These are phyloP conservation scores for Macrophya annulata DNA, from an alignment of 2,888 invertebrate genomes.

Conservation along the genomic window DNA sequence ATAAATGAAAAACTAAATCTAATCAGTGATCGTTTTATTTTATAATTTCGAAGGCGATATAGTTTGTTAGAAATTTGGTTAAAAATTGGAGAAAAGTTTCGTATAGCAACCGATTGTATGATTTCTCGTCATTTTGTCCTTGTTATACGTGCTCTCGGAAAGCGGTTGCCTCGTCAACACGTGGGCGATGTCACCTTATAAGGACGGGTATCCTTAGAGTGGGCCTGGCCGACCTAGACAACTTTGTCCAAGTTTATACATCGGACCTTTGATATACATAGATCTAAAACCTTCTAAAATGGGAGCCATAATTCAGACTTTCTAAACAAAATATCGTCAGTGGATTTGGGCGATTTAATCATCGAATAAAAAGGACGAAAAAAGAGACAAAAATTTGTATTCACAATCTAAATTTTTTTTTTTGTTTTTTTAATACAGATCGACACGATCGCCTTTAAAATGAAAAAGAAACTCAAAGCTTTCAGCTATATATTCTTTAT, in stretches of 20 bases:
- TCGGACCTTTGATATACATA: neutral
- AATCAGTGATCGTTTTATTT: neutral
- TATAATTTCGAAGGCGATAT: neutral
- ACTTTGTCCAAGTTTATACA: constrained; percentile 38
- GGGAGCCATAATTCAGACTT: neutral
- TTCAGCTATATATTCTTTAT: constrained; percentile 27
- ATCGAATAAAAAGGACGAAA: neutral
- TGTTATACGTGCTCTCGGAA: constrained; percentile 21
- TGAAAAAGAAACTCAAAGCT: neutral
- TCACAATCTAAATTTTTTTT: neutral
- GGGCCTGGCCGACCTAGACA: constrained; percentile 50
- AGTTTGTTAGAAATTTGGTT: neutral
- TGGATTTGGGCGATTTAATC: neutral
- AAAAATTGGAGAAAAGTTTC: neutral
- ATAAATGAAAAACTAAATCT: neutral
- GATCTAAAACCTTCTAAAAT: constrained; percentile 18
- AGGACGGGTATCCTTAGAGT: constrained; percentile 62
- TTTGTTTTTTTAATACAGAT: neutral
- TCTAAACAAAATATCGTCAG: constrained; percentile 14
- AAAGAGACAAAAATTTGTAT: neutral
- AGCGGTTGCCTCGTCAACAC: constrained; percentile 60
- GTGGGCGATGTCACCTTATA: constrained; percentile 74
- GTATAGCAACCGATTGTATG: constrained; percentile 14
- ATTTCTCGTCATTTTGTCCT: constrained; percentile 19
- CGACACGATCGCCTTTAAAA: constrained; percentile 1